Evolutionary conservation across 2,113 vertebrate genomes (phyloP).

Genomic region (Albula glossodonta): DNA sequence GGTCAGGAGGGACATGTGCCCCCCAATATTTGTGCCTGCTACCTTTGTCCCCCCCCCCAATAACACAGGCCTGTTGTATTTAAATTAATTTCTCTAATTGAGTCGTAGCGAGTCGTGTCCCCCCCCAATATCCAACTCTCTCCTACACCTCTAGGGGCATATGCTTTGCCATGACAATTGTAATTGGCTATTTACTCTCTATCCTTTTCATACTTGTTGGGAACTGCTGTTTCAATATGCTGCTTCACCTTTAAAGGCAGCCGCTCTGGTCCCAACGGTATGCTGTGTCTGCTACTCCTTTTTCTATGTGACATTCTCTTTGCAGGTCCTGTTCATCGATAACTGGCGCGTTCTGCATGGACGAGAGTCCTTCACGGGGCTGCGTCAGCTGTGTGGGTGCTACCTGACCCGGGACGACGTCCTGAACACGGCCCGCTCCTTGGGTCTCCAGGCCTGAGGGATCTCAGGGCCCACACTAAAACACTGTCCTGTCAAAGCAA

Average conservation of each 20-base stretch:
- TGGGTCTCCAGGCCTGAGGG: slow-evolving; percentile 80
- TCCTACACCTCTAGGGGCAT: neutral
- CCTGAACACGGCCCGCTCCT: slow-evolving; percentile 79
- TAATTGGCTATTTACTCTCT: neutral
- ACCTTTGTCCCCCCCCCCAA: too few species aligned
- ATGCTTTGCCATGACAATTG: neutral
- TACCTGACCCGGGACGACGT: slow-evolving; percentile 88
- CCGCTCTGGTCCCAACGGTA: too few species aligned
- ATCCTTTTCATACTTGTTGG: too few species aligned
- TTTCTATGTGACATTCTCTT: slow-evolving; percentile 6
- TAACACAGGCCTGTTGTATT: too few species aligned
- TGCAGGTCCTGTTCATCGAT: slow-evolving; percentile 85
- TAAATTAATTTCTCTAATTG: too few species aligned
- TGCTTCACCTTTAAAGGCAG: too few species aligned
- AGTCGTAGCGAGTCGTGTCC: too few species aligned
- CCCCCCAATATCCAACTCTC: too few species aligned
- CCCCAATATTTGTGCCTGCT: too few species aligned
- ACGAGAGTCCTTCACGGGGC: slow-evolving; percentile 86
- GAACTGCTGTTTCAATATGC: too few species aligned
- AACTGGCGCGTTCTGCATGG: slow-evolving; percentile 92
- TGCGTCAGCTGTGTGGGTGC: slow-evolving; percentile 88
- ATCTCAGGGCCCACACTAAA: neutral
- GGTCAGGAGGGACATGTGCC: too few species aligned
- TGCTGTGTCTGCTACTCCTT: neutral
- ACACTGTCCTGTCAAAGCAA: neutral